A percentile compares a stretch with the other conserved stretches of the same genome.
Conservation (phyloP, 2,888 invertebrate genomes). For the Caenorhabditis angaria region DNA sequence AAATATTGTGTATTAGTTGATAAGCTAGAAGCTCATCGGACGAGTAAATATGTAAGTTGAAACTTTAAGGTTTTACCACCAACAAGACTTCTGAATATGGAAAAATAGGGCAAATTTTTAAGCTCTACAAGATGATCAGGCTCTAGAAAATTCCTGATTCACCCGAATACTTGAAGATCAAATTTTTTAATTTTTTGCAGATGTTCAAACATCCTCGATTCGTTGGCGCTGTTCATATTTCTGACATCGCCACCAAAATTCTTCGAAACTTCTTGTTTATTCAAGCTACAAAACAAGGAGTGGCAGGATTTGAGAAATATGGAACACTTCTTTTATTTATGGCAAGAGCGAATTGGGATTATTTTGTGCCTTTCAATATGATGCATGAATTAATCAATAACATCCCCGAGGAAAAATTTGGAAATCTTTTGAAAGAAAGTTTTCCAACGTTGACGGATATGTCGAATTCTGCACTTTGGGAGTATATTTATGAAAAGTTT, state of each 20-base stretch:
- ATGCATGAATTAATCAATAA: constrained; percentile 8
- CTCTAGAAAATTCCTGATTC: too few species aligned
- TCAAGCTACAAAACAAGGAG: constrained; percentile 3
- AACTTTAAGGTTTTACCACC: not conserved
- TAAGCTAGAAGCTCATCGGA: not conserved
- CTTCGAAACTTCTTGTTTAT: constrained; percentile 15
- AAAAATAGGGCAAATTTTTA: too few species aligned
- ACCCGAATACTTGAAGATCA: not conserved
- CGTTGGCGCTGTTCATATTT: constrained; percentile 11
- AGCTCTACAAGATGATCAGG: too few species aligned
- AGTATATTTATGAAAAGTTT: not conserved
- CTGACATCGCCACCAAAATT: not conserved
- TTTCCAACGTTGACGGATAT: not conserved
- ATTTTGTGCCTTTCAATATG: constrained; percentile 30
- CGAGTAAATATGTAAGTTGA: constrained; percentile 3
- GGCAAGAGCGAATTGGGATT: constrained; percentile 10
- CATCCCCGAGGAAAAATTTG: not conserved
- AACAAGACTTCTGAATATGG: not conserved
- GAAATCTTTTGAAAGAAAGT: not conserved
- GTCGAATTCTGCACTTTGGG: not conserved
- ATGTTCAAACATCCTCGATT: not conserved
- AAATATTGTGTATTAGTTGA: not conserved
- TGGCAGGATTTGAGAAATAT: constrained; percentile 25
- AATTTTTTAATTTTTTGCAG: constrained; percentile 20
- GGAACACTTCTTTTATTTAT: constrained; percentile 13